These are phyloP conservation scores for Diorhabda sublineata DNA, from an alignment of 1,140 invertebrate species.

Conservation along the genomic window DNA sequence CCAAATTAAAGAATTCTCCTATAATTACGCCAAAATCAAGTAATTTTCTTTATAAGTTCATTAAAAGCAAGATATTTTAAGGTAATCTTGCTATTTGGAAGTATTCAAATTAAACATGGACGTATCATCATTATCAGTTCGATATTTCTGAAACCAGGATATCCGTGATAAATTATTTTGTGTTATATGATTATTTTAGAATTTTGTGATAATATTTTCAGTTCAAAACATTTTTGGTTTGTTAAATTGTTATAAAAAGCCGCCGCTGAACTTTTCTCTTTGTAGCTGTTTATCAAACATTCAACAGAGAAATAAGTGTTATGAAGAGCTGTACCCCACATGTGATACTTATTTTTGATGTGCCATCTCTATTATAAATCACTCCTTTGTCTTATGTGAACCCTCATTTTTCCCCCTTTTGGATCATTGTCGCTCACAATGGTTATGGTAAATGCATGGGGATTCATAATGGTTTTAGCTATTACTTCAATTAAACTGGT, in stretches of 20 bases:
- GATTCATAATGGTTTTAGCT: neutral
- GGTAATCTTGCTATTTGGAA: no score
- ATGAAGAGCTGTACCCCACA: neutral
- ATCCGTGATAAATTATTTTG: no score
- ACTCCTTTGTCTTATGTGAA: neutral
- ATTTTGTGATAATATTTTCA: no score
- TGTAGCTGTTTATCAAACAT: neutral
- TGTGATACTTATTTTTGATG: conserved; percentile 2
- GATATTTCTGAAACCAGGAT: no score
- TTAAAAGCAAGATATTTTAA: no score
- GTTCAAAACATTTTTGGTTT: no score
- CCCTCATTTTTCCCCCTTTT: neutral
- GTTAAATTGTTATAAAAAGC: neutral
- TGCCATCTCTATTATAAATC: neutral
- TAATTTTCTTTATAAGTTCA: no score
- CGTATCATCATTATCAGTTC: no score
- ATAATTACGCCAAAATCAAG: no score
- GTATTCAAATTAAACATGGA: no score
- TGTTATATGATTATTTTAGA: no score
- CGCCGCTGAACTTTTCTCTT: neutral
- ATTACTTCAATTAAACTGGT: neutral
- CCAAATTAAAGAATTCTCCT: no score
- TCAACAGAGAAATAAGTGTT: neutral
- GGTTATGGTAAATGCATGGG: neutral
- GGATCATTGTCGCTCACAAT: neutral